phyloP scores from a whole-genome alignment of 92 coral and sea anemone species.

The Porites rus region DNA sequence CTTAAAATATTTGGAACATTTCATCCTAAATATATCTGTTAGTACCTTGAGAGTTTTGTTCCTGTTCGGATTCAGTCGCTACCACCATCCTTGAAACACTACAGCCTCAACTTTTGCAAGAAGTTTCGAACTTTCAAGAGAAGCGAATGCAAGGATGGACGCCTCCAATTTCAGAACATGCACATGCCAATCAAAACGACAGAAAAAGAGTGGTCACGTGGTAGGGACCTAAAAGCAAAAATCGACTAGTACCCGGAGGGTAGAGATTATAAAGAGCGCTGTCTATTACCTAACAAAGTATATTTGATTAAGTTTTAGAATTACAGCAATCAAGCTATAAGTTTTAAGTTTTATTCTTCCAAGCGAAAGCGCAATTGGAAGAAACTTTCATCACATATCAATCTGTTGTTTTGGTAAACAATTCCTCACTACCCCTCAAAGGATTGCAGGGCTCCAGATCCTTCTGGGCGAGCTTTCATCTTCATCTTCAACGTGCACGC shows the following conservation, averaged over 20 bases:
- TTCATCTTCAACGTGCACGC: constrained; percentile 7
- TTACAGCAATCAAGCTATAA: background rate
- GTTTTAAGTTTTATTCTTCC: background rate
- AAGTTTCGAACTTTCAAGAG: background rate
- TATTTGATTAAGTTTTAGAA: background rate
- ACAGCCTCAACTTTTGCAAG: constrained; percentile 8
- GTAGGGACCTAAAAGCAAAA: background rate
- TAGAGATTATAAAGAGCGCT: background rate
- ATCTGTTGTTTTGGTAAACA: background rate
- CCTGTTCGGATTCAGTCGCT: constrained; percentile 25
- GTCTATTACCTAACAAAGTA: background rate
- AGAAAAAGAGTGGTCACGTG: constrained; percentile 22
- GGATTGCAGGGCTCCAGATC: background rate
- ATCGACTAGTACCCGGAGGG: background rate
- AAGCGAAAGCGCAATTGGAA: background rate
- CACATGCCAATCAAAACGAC: constrained; percentile 48
- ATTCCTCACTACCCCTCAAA: constrained; percentile 1
- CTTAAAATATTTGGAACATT: background rate
- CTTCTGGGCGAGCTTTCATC: too few relatives aligned
- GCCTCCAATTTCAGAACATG: constrained; percentile 8
- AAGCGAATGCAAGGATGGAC: background rate
- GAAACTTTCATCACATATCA: background rate
- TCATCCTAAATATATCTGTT: background rate
- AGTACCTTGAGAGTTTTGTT: constrained; percentile 45
- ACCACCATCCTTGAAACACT: constrained; percentile 27